phyloP scores from a whole-genome alignment of 2,113 vertebrate species.

The Oxyura jamaicensis region DNA sequence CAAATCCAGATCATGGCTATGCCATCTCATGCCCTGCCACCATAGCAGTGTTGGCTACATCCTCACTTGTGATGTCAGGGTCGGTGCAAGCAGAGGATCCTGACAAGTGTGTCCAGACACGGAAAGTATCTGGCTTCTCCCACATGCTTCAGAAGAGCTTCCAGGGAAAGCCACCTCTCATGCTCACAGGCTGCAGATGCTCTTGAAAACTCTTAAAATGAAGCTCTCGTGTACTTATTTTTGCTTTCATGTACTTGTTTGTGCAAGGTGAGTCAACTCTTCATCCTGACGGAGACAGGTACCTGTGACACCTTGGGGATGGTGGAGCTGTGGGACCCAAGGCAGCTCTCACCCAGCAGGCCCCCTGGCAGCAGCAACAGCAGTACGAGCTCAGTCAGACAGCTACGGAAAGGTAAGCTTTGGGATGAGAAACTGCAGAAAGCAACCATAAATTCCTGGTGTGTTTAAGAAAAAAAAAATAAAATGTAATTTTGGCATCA shows the following conservation, averaged over 20 bases:
- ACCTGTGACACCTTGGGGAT: background rate
- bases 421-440: background rate
- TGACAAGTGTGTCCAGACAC: background rate
- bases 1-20: background rate
- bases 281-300: background rate
- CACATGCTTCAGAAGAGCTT: background rate
- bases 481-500: background rate
- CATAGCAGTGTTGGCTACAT: background rate
- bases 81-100: background rate
- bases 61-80: fast-evolving
- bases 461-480: background rate
- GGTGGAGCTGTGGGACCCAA: background rate
- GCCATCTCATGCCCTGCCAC: background rate
- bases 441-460: fast-evolving
- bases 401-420: background rate
- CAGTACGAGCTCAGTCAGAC: background rate
- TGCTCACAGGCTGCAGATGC: background rate
- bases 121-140: background rate
- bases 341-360: background rate
- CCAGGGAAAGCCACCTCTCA: background rate
- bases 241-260: background rate
- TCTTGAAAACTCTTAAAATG: background rate
- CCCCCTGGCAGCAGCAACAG: background rate
- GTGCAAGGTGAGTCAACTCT: background rate
- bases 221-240: background rate